A percentile compares a stretch with the other conserved stretches of the same genome.
Conservation (phyloP, 2,797 vertebrate genomes). For the Darevskia nairensis region DNA sequence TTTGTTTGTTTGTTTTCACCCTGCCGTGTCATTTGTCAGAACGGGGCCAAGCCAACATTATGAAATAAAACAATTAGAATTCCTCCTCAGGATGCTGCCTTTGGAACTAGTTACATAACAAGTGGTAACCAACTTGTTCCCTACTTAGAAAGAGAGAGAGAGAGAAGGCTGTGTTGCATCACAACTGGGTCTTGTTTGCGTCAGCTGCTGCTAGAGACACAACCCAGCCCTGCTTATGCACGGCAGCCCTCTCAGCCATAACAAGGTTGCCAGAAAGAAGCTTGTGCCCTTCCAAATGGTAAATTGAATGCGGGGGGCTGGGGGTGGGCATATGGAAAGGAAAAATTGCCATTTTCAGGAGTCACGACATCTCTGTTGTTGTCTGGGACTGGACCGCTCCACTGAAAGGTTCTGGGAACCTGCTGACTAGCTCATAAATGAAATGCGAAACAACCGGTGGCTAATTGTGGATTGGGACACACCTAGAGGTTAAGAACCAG, state of each 20-base stretch:
- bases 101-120: conserved; percentile 17
- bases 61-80: conserved; percentile 5
- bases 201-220: neutral
- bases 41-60: neutral
- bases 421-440: neutral
- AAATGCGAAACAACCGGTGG: neutral
- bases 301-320: neutral
- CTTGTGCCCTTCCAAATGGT: neutral
- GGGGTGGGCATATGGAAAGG: neutral
- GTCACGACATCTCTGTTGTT: neutral
- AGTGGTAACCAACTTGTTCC: neutral
- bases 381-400: neutral
- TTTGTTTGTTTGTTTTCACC: accelerated
- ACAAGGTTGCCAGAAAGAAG: neutral
- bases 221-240: neutral
- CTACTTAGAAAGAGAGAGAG: neutral
- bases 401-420: neutral
- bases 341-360: neutral
- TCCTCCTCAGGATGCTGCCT: neutral
- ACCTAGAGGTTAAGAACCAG: neutral
- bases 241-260: neutral
- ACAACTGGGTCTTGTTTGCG: neutral
- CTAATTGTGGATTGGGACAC: neutral
- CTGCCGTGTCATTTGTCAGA: neutral
- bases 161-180: neutral